phyloP scores from a whole-genome alignment of 2,888 invertebrate species.

The Glaucopsyche alexis region DNA sequence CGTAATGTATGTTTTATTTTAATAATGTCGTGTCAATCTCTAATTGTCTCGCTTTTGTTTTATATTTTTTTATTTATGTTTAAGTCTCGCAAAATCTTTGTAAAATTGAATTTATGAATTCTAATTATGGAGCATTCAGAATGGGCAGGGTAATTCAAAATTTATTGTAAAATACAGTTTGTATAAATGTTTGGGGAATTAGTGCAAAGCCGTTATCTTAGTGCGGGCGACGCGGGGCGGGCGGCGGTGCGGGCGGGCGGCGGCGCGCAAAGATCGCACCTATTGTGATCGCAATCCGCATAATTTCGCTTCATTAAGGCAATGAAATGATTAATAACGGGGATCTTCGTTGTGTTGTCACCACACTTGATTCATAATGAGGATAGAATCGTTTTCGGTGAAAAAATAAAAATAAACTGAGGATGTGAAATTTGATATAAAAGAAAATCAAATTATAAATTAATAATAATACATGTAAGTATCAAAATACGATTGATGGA shows the following conservation, averaged over 20 bases:
- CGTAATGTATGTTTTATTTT: background rate
- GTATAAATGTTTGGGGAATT: constrained; percentile 33
- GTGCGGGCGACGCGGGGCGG: constrained; percentile 35
- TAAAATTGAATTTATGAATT: background rate
- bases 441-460: no score
- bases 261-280: constrained; percentile 55
- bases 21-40: no score
- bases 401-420: no score
- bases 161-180: constrained; percentile 24
- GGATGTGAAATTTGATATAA: no score
- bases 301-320: constrained; percentile 76
- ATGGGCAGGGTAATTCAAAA: constrained; percentile 18
- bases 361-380: constrained; percentile 43
- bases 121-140: background rate
- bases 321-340: constrained; percentile 76
- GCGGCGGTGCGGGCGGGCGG: constrained; percentile 16
- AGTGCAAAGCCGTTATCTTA: constrained; percentile 56
- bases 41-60: background rate
- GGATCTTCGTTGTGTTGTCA: constrained; percentile 55
- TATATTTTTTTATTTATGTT: background rate
- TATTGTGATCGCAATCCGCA: constrained; percentile 74
- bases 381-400: background rate
- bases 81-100: background rate
- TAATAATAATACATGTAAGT: no score
- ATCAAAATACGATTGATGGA: no score